phyloP scores from a whole-genome alignment of 2,888 invertebrate species.

The Plusia festucae region DNA sequence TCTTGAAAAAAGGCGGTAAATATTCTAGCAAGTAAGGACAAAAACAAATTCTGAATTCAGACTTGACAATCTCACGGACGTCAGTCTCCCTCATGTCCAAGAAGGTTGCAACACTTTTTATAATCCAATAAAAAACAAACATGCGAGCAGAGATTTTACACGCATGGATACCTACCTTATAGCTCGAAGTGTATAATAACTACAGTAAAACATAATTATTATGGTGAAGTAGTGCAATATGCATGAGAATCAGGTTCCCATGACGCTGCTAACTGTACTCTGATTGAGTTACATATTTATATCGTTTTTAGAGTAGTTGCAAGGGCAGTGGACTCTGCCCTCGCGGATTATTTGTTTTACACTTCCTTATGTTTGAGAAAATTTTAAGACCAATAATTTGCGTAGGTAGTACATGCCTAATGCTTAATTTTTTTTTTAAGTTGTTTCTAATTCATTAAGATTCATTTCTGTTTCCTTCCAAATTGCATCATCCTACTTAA shows the following conservation, averaged over 20 bases:
- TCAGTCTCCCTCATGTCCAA: background rate
- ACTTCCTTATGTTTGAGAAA: too few relatives aligned
- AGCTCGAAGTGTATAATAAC: conserved; percentile 58
- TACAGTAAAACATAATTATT: conserved; percentile 68
- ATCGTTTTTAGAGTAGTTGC: conserved; percentile 75
- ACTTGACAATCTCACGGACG: background rate
- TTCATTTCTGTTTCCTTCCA: too few relatives aligned
- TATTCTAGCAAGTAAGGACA: too few relatives aligned
- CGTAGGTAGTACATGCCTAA: too few relatives aligned
- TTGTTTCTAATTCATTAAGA: too few relatives aligned
- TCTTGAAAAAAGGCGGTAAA: too few relatives aligned
- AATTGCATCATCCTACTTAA: too few relatives aligned
- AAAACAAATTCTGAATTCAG: background rate
- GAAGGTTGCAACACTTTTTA: background rate
- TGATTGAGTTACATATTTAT: conserved; percentile 81
- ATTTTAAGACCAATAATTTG: too few relatives aligned
- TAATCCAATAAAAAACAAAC: conserved; percentile 25
- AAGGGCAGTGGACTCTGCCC: conserved; percentile 79
- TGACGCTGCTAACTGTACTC: conserved; percentile 83
- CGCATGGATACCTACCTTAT: conserved; percentile 45
- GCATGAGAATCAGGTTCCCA: conserved; percentile 83
- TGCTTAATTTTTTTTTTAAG: too few relatives aligned
- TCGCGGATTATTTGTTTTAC: conserved; percentile 10
- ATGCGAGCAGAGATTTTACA: conserved; percentile 46
- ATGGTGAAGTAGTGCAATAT: conserved; percentile 85